A percentile compares a stretch with the other conserved stretches of the same genome.
These are phyloP conservation scores for Piprites chloris DNA, from an alignment of 2,113 vertebrate genomes.

Conservation along the genomic window DNA sequence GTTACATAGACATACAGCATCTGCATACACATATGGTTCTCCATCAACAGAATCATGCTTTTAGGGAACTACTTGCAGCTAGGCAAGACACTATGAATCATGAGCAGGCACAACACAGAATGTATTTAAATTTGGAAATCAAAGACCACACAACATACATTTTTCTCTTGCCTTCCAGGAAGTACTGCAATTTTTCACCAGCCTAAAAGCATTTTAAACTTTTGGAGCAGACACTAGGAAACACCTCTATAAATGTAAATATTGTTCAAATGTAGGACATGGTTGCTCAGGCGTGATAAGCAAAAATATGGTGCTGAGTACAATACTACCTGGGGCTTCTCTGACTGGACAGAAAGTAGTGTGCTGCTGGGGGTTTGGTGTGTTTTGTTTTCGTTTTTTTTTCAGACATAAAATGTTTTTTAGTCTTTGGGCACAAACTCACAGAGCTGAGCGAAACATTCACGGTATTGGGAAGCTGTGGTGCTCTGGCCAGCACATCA, in stretches of 20 bases:
- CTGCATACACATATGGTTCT: conserved; percentile 59
- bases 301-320: background rate
- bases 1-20: conserved; percentile 64
- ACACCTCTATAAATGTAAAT: background rate
- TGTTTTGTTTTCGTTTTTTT: background rate
- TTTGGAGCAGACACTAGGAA: conserved; percentile 5
- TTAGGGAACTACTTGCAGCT: conserved; percentile 61
- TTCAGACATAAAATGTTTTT: background rate
- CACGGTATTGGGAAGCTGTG: background rate
- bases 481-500: background rate
- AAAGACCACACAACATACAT: conserved; percentile 51
- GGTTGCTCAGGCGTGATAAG: background rate
- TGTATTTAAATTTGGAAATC: conserved; percentile 63
- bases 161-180: conserved; percentile 39
- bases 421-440: background rate
- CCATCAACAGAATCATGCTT: conserved; percentile 63
- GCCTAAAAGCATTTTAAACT: conserved; percentile 2
- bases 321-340: background rate
- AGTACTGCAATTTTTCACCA: background rate
- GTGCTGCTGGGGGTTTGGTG: background rate
- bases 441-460: background rate
- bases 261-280: background rate
- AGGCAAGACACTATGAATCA: conserved; percentile 66
- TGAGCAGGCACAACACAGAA: conserved; percentile 62
- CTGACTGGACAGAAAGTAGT: background rate